Conservation (phyloP, 2,113 vertebrate genomes). For the Phoenicopterus ruber region DNA sequence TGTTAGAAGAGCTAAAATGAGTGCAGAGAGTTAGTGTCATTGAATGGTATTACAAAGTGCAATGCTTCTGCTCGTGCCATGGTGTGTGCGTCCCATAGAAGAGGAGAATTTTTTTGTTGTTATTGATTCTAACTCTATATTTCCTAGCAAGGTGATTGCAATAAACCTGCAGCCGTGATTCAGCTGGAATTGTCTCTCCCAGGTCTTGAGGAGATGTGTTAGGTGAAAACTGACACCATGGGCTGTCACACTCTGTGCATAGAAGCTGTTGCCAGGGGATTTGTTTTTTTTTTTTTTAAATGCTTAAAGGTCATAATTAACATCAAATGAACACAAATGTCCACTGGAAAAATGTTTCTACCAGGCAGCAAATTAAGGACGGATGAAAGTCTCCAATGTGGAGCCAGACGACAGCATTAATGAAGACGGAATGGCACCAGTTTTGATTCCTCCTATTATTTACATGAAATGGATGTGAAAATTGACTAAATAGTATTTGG, state of each 20-base stretch:
- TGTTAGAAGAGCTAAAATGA: not conserved
- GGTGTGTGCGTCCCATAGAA: not conserved
- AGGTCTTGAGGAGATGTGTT: not conserved
- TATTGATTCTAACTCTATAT: not conserved
- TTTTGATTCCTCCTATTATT: not conserved
- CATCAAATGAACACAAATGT: not conserved
- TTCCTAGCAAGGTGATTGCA: not conserved
- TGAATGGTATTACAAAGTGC: not conserved
- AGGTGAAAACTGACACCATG: rapidly evolving
- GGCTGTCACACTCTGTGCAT: not conserved
- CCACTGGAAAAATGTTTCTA: not conserved
- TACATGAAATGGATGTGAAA: not conserved
- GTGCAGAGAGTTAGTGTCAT: not conserved
- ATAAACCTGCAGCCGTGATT: not conserved
- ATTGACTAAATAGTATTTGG: not conserved
- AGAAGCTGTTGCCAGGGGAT: not conserved
- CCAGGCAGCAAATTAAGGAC: not conserved
- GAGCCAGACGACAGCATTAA: not conserved
- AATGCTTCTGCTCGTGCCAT: rapidly evolving
- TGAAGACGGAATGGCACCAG: not conserved
- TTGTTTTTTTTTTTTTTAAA: not conserved
- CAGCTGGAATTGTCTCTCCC: not conserved
- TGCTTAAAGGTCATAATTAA: constrained; percentile 34
- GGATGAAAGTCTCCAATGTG: not conserved
- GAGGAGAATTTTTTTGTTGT: not conserved